Base-by-base conservation (phyloP, 2,113 vertebrate species). In the Pelvicachromis taeniatus region DNA sequence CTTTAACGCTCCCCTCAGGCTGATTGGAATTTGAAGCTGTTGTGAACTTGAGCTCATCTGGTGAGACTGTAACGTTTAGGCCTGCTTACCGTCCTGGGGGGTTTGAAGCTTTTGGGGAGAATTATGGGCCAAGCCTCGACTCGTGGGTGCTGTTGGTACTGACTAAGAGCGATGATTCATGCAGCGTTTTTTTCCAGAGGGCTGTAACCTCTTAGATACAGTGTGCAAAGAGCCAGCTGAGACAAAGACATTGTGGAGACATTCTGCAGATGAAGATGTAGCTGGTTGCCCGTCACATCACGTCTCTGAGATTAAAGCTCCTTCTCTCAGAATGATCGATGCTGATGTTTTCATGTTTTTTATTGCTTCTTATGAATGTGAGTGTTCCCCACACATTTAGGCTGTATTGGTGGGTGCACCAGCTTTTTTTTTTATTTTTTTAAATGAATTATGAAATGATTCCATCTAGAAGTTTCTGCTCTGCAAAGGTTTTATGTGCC, bases 1-100 rank as follows among this genome's bases (percentile, higher is more conserved):
- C 1, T 78, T 90, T 82, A 90, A 54, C 11, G 82, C 19, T 88
- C 87, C 92, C 91, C 6, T 58, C 82, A 84, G 87, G 79, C 90
- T 29, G 82, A 77, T 29, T 38, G 88, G 88, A 68, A 40, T 89
- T 29, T 78, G 29, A 78, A 63, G 48, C 21, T 5, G 35, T 77
- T 1, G 29, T 9, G 35, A 45, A 70, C 14, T 2, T 73, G 9
- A 48, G 19, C 53, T 73, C 42, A 73, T 50, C 42, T 31, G 42
- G 68, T 73, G 7, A 73, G 16, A 48, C 23, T 73, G 65, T 4
- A 70, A 45, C 40, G 26, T 12, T 52, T 8, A 19, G 17, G 16
- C 16, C 48, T 50, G 48, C 14, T 70, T 73, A 26, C 42, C 50
- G 42, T 73, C 16, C 23, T 19, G 4, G 23, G 21, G 14, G 2